Evolutionary conservation across 1,140 invertebrate genomes (phyloP).

Genomic region (Cydia amplana): DNA sequence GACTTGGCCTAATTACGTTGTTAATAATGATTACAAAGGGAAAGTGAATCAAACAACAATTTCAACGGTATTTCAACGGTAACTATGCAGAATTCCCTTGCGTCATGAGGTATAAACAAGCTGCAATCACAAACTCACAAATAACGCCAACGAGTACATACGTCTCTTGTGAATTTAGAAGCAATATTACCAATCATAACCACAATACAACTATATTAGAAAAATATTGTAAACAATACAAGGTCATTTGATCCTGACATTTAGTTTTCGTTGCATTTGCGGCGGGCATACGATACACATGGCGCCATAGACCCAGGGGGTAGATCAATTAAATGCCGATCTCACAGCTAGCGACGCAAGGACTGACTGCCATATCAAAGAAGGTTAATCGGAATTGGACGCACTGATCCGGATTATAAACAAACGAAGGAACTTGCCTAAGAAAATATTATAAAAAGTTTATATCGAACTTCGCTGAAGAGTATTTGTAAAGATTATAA

Average conservation of each 20-base stretch:
- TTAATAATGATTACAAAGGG: constrained; percentile 19
- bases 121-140: not conserved
- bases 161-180: not conserved
- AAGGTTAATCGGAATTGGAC: not conserved
- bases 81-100: not conserved
- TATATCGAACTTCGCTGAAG: not conserved
- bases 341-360: not conserved
- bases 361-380: not conserved
- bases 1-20: constrained; percentile 22
- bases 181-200: not conserved
- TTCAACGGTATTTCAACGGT: not conserved
- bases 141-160: not conserved
- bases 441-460: not conserved
- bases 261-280: constrained; percentile 6
- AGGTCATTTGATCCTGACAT: not conserved
- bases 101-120: not conserved
- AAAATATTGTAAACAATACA: not conserved
- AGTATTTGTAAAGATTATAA: constrained; percentile 22
- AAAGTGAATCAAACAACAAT: constrained; percentile 17
- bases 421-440: not conserved
- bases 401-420: not conserved
- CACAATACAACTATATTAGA: not conserved
- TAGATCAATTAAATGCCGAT: not conserved
- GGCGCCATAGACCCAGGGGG: constrained; percentile 7
- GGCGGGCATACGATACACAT: not conserved